Evolutionary conservation across 2,113 vertebrate genomes (phyloP).

Genomic region (Saccopteryx leptura): DNA sequence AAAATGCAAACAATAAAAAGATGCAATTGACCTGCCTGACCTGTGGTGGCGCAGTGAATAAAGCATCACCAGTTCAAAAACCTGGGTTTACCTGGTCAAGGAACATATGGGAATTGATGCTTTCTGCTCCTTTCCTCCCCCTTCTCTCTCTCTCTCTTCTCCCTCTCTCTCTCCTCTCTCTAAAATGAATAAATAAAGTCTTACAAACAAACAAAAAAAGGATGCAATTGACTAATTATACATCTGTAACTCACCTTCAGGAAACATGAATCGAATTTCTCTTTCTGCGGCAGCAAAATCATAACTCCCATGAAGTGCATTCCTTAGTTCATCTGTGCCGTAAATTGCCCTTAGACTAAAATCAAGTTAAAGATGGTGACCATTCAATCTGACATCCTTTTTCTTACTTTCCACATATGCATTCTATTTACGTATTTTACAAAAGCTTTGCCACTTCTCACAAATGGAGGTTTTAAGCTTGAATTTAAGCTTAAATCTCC

Average conservation of each 20-base stretch:
- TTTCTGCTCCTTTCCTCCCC: too few relatives aligned
- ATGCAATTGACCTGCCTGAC: not conserved
- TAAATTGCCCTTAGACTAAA: constrained; percentile 95
- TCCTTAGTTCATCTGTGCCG: constrained; percentile 95
- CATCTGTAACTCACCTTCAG: constrained; percentile 90
- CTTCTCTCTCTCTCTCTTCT: too few relatives aligned
- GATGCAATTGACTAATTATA: not conserved
- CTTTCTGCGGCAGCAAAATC: constrained; percentile 92
- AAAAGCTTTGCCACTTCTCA: constrained; percentile 49
- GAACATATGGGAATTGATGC: too few relatives aligned
- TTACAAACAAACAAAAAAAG: not conserved
- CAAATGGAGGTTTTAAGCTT: constrained; percentile 32
- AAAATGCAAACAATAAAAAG: constrained; percentile 38
- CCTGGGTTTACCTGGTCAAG: too few relatives aligned
- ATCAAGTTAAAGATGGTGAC: constrained; percentile 70
- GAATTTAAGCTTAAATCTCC: constrained; percentile 43
- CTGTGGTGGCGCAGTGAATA: too few relatives aligned
- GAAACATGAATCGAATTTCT: constrained; percentile 97
- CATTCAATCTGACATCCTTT: constrained; percentile 24
- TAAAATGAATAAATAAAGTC: constrained; percentile 42
- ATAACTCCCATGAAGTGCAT: constrained; percentile 95
- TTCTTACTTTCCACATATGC: constrained; percentile 21
- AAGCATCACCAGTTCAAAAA: too few relatives aligned
- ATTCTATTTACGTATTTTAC: constrained; percentile 45
- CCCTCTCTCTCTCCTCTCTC: not conserved